Evolutionary conservation across 2,888 invertebrate species (phyloP).

Genomic region (Matsumyia berberina): DNA sequence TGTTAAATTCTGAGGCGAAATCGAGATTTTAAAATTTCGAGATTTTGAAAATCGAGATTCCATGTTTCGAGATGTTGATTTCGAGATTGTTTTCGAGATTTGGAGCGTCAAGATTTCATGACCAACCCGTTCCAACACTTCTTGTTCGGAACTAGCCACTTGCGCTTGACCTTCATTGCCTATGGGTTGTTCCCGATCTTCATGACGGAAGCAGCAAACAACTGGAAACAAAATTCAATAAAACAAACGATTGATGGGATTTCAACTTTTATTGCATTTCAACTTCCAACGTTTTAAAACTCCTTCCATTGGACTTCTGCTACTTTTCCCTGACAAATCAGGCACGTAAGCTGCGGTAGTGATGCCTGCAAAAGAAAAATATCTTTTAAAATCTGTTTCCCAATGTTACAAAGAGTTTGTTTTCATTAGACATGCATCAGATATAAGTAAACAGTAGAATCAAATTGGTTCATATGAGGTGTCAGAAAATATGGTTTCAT

Average conservation of each 20-base stretch:
- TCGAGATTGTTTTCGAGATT: too few relatives aligned
- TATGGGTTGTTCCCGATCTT: too few relatives aligned
- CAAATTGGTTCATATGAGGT: constrained; percentile 83
- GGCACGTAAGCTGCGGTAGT: too few relatives aligned
- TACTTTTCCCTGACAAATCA: not conserved
- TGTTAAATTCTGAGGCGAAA: too few relatives aligned
- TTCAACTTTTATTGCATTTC: constrained; percentile 5
- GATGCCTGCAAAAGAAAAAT: constrained; percentile 12
- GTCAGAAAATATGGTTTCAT: constrained; percentile 82
- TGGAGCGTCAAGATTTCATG: too few relatives aligned
- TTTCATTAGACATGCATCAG: constrained; percentile 27
- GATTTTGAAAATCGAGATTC: too few relatives aligned
- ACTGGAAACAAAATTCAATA: not conserved
- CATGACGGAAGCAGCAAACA: not conserved
- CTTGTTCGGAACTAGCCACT: too few relatives aligned
- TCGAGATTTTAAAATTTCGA: too few relatives aligned
- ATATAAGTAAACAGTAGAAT: constrained; percentile 77
- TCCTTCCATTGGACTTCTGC: not conserved
- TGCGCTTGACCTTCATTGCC: too few relatives aligned
- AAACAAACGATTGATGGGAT: not conserved
- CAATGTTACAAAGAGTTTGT: not conserved
- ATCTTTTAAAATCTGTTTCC: not conserved
- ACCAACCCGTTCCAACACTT: too few relatives aligned
- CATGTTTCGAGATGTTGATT: too few relatives aligned
- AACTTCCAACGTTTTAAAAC: not conserved